Percentiles rank a stretch among this genome's conserved stretches.
Conservation (phyloP, 2,113 vertebrate species). For the Colius striatus region DNA sequence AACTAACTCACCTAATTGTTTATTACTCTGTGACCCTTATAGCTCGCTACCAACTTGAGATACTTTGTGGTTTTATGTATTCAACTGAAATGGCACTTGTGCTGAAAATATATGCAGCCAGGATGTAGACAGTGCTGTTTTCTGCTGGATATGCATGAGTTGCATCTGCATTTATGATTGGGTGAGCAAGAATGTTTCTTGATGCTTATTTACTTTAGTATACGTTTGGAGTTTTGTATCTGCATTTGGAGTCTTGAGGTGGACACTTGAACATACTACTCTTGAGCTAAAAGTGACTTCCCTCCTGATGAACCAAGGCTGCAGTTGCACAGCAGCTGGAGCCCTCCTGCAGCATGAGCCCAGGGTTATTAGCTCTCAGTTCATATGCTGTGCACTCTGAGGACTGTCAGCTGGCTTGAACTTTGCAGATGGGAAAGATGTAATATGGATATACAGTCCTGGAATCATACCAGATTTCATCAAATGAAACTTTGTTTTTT, state of each 20-base stretch:
- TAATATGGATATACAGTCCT: not conserved
- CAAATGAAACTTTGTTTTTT: not conserved
- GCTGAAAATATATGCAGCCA: conserved; percentile 77
- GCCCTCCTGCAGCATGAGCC: not conserved
- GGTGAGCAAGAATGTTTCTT: not conserved
- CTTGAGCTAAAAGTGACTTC: not conserved
- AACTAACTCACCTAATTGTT: not conserved
- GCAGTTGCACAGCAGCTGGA: not conserved
- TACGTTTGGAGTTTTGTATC: not conserved
- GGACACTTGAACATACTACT: not conserved
- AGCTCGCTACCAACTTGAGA: no score
- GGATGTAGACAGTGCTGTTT: conserved; percentile 74
- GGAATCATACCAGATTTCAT: not conserved
- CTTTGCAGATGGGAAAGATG: not conserved
- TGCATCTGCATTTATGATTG: not conserved
- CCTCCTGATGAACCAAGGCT: not conserved
- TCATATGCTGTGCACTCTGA: not conserved
- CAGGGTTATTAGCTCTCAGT: not conserved
- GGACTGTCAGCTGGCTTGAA: not conserved
- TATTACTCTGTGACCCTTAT: not conserved
- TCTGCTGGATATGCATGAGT: conserved; percentile 74
- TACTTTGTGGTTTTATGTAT: no score
- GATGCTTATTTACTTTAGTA: not conserved
- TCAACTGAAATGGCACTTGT: conserved; percentile 59
- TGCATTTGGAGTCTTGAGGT: not conserved